These are phyloP conservation scores for Caranx ignobilis DNA, from an alignment of 2,113 vertebrate genomes.

Conservation along the genomic window DNA sequence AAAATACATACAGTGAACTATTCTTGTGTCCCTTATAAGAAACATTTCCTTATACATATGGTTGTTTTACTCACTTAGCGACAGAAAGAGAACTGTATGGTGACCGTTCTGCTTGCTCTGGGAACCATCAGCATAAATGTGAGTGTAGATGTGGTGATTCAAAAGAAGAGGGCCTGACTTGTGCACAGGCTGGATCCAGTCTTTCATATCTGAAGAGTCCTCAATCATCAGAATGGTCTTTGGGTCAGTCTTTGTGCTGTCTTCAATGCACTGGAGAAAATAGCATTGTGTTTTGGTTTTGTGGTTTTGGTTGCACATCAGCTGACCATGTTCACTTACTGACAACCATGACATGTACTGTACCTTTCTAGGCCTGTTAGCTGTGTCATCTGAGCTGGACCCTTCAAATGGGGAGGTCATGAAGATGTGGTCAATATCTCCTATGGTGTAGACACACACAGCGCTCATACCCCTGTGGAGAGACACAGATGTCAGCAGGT, in stretches of 20 bases:
- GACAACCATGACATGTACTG: slow-evolving; percentile 54
- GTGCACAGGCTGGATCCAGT: slow-evolving; percentile 51
- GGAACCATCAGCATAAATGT: slow-evolving; percentile 62
- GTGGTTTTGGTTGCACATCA: neutral
- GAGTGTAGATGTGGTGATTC: slow-evolving; percentile 71
- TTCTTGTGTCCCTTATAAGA: neutral
- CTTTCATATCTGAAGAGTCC: slow-evolving; percentile 56
- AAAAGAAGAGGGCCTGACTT: slow-evolving; percentile 54
- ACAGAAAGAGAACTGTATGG: slow-evolving; percentile 69
- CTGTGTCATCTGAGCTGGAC: fast-evolving
- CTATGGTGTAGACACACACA: slow-evolving; percentile 77
- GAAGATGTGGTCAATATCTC: slow-evolving; percentile 70
- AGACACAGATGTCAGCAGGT: slow-evolving; percentile 28
- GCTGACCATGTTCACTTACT: neutral
- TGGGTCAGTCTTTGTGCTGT: slow-evolving; percentile 3
- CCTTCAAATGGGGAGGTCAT: slow-evolving; percentile 48
- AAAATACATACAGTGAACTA: neutral
- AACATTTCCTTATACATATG: neutral
- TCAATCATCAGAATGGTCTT: slow-evolving; percentile 28
- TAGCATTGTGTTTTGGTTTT: neutral
- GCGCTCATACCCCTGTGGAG: slow-evolving; percentile 77
- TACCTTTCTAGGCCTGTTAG: slow-evolving; percentile 54
- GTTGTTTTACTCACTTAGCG: slow-evolving; percentile 69
- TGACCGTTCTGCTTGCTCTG: fast-evolving
- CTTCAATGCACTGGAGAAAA: slow-evolving; percentile 57